Percentiles rank a stretch among this genome's conserved stretches.
Conservation (phyloP, 2,888 invertebrate genomes). For the Julus scandinavius region DNA sequence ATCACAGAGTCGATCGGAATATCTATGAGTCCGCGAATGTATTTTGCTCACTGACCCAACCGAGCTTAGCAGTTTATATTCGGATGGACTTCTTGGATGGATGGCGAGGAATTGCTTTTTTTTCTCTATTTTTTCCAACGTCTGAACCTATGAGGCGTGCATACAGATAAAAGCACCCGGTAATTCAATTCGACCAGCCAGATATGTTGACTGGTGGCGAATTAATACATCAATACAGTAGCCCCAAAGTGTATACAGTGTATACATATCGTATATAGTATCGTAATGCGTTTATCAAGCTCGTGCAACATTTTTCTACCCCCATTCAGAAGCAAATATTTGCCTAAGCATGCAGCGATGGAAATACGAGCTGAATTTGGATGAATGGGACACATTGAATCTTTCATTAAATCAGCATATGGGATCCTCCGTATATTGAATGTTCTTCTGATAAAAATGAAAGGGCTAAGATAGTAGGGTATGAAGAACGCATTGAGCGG, state of each 20-base stretch:
- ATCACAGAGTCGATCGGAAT: slow-evolving; percentile 31
- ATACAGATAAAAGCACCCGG: slow-evolving; percentile 31
- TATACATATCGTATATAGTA: background rate
- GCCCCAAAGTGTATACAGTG: background rate
- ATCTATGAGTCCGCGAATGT: background rate
- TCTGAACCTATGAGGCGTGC: slow-evolving; percentile 34
- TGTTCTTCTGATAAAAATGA: background rate
- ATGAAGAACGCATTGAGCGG: no score
- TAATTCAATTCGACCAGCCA: slow-evolving; percentile 36
- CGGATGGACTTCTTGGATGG: slow-evolving; percentile 44
- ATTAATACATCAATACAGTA: slow-evolving; percentile 37
- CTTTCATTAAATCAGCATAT: background rate
- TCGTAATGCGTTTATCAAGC: slow-evolving; percentile 36
- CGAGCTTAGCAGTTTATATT: slow-evolving; percentile 39
- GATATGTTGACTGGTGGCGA: slow-evolving; percentile 38
- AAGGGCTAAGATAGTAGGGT: no score
- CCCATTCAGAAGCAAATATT: slow-evolving; percentile 6
- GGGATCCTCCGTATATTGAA: background rate
- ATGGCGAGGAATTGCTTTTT: slow-evolving; percentile 31
- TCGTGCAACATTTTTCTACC: background rate
- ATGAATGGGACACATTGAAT: background rate
- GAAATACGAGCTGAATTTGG: slow-evolving; percentile 25
- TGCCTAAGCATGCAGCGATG: background rate
- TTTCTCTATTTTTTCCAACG: background rate
- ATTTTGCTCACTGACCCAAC: slow-evolving; percentile 9